Percentiles rank a stretch among this genome's conserved stretches.
These are phyloP conservation scores for Taxidea taxus DNA, from an alignment of 2,113 vertebrate species.

Conservation along the genomic window DNA sequence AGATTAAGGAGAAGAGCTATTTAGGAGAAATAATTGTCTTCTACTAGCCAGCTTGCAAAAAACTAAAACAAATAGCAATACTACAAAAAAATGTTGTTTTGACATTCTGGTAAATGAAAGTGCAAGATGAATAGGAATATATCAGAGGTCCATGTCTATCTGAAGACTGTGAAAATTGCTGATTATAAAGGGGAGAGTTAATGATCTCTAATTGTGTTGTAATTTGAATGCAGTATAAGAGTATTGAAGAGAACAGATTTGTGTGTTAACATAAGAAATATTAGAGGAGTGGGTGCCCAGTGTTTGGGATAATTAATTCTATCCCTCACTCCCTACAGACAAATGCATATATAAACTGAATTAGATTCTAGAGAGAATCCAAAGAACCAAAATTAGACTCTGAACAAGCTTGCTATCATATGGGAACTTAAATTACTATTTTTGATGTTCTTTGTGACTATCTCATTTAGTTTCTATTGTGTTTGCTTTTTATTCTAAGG, in stretches of 20 bases:
- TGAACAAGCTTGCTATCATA: background rate
- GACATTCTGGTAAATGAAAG: background rate
- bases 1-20: background rate
- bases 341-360: background rate
- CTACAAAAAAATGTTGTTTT: slow-evolving; percentile 6
- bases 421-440: background rate
- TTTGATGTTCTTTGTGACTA: background rate
- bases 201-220: background rate
- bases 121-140: background rate
- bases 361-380: background rate
- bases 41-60: background rate
- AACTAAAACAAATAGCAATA: background rate
- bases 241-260: background rate
- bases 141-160: background rate
- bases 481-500: background rate
- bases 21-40: background rate
- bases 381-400: background rate
- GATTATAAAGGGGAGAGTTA: slow-evolving; percentile 34
- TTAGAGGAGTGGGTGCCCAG: background rate
- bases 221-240: background rate
- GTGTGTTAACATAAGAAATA: background rate
- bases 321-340: background rate
- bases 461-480: background rate
- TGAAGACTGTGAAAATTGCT: slow-evolving; percentile 1
- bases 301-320: slow-evolving; percentile 36